Conservation (phyloP, 2,113 vertebrate species). For the Cacatua alba region DNA sequence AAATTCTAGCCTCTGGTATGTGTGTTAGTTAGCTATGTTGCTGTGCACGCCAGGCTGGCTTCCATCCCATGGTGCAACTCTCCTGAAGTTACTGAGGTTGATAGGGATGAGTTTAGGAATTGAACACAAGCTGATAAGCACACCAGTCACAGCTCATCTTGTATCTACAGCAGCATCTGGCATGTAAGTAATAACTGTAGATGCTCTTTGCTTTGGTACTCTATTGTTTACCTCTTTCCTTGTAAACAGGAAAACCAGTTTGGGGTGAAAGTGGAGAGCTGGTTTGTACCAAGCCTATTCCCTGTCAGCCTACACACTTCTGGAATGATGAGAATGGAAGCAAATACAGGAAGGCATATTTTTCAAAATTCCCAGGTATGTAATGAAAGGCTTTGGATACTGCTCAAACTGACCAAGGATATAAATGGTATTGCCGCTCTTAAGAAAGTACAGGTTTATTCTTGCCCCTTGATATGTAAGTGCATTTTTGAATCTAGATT, state of each 20-base stretch:
- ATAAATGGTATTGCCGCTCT: background rate
- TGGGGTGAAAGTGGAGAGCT: conserved; percentile 96
- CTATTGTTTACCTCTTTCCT: background rate
- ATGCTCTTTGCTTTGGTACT: background rate
- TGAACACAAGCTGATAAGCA: background rate
- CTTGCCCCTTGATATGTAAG: background rate
- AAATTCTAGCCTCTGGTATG: background rate
- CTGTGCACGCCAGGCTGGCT: background rate
- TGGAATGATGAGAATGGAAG: conserved; percentile 93
- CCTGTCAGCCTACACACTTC: conserved; percentile 95
- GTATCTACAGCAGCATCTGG: background rate
- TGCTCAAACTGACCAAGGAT: background rate
- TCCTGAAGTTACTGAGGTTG: background rate
- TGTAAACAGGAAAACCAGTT: conserved; percentile 82
- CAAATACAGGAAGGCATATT: conserved; percentile 97
- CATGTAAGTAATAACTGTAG: too few species aligned
- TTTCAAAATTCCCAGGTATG: conserved; percentile 89
- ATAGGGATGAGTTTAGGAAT: background rate
- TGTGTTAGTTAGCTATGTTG: background rate
- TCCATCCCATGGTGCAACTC: background rate
- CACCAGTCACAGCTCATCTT: background rate
- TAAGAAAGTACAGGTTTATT: background rate
- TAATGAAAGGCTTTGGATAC: background rate
- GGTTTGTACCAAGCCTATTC: conserved; percentile 92
- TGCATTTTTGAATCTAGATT: background rate